Conservation (phyloP, 1,140 invertebrate genomes). For the Agrypnia vestita region DNA sequence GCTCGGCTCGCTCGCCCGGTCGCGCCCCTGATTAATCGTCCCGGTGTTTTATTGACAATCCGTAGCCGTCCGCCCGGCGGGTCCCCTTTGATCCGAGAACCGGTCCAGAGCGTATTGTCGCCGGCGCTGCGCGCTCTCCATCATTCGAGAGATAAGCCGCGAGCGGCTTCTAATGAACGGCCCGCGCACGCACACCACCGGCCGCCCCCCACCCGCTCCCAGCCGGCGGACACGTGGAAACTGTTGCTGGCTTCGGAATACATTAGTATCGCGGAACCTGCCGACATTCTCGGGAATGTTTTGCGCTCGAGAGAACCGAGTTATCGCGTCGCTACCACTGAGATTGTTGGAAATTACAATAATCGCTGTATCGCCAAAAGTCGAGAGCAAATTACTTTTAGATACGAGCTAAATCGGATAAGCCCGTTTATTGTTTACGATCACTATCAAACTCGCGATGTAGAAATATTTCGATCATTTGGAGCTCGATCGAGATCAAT, state of each 20-base stretch:
- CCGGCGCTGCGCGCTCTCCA: slow-evolving; percentile 32
- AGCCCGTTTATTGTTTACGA: slow-evolving; percentile 1
- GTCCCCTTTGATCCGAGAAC: slow-evolving; percentile 12
- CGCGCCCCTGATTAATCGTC: slow-evolving; percentile 30
- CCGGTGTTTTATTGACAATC: slow-evolving; percentile 35
- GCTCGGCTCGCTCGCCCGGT: neutral
- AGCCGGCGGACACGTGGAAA: slow-evolving; percentile 31
- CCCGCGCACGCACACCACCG: slow-evolving; percentile 4
- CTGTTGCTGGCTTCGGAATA: slow-evolving; percentile 18
- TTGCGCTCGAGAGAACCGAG: slow-evolving; percentile 10
- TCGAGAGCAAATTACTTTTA: too few species aligned
- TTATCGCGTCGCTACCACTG: neutral
- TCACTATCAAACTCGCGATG: slow-evolving; percentile 11
- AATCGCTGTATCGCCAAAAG: too few species aligned
- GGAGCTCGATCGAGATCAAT: neutral
- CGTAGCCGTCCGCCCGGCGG: slow-evolving; percentile 20
- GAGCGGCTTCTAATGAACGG: slow-evolving; percentile 35
- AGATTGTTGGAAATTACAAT: neutral
- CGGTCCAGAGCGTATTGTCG: slow-evolving; percentile 38
- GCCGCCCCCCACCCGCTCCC: neutral
- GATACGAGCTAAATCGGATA: neutral
- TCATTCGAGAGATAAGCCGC: slow-evolving; percentile 35
- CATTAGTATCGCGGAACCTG: slow-evolving; percentile 19
- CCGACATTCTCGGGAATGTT: slow-evolving; percentile 22
- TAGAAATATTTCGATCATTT: slow-evolving; percentile 15